Evolutionary conservation across 2,888 invertebrate species (phyloP).

Genomic region (Molanna angustata): DNA sequence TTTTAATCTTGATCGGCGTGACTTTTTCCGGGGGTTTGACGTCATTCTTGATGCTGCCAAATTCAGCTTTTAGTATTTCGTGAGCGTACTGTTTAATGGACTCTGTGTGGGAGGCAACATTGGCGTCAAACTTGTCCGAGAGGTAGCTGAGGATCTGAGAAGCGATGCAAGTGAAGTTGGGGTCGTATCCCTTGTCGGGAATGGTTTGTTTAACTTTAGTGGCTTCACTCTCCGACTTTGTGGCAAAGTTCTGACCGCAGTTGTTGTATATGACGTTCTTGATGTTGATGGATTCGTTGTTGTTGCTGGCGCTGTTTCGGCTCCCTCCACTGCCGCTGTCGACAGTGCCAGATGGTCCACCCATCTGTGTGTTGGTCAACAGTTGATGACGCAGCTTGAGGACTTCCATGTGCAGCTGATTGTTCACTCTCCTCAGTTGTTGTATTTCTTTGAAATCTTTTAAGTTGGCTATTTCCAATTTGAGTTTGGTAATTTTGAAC

Average conservation of each 20-base stretch:
- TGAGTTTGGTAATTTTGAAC: slow-evolving; percentile 2
- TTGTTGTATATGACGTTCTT: slow-evolving; percentile 21
- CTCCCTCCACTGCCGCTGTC: not conserved
- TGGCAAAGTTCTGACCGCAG: slow-evolving; percentile 9
- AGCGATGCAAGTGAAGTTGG: slow-evolving; percentile 12
- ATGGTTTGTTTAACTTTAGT: not conserved
- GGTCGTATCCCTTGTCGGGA: no score
- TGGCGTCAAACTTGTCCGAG: slow-evolving; percentile 9
- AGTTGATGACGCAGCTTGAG: not conserved
- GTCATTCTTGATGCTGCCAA: not conserved
- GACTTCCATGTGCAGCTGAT: slow-evolving; percentile 2
- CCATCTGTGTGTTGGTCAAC: not conserved
- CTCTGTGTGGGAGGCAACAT: slow-evolving; percentile 4
- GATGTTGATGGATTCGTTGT: slow-evolving; percentile 18
- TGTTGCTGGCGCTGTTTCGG: not conserved
- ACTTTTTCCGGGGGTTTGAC: not conserved
- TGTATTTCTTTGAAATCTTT: slow-evolving; percentile 2
- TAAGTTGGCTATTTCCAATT: slow-evolving; percentile 7
- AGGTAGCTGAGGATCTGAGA: slow-evolving; percentile 12
- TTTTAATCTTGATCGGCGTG: slow-evolving; percentile 3
- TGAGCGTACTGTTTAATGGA: slow-evolving; percentile 6
- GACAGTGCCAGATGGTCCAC: not conserved
- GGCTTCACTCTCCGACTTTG: not conserved
- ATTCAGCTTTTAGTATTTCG: slow-evolving; percentile 9
- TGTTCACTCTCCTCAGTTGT: not conserved